Base-by-base conservation (phyloP, 2,113 vertebrate genomes). In the Microtus oregoni region DNA sequence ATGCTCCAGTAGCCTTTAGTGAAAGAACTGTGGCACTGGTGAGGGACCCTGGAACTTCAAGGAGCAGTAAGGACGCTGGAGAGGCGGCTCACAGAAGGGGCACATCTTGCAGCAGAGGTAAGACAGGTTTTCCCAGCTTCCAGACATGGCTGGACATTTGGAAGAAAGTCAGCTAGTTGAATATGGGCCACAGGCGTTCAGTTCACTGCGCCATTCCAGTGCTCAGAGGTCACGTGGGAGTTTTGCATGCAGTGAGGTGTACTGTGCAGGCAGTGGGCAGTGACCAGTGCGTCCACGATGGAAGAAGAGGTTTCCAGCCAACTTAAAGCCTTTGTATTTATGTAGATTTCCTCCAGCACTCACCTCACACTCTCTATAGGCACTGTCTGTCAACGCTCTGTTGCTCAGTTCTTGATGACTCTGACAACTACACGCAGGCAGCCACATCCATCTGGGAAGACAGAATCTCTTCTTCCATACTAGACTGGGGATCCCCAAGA, bases 381-480 rank as follows among this genome's bases (percentile, higher is more conserved):
- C 75, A 5, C 72, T 52, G 38, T 68, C 24, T 22, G 30, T 63
- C 30, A 6, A 83, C 17, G 52, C 68, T 89, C 50, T 76, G 72
- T 32, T 32, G 38, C 41, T 35, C 32, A 44, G 24, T 73, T 13
- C 81, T 87, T 50, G 28, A 77, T 30, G 30, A 77, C 70, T 70
- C n/a, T 72, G 81, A 47, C 24, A 87, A 65, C 30, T 88, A 55
- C 68, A 92, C 30, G 30, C 26, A 32, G 63, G 7, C 1, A 63
- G 47, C n/a, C 70, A 70, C 52, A 32, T 70, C 65, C 41, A 50
- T 15, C 63, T 22, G 41, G 44, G 77, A 94, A 97, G 95, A 94
- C n/a, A 93, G 70, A 92, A 30, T 68, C 63, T 90, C 47, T 91
- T 63, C 52, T 89, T 78, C 58, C 24, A 26, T 50, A 63, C 14